These are phyloP conservation scores for Phrynosoma platyrhinos DNA, from an alignment of 2,113 vertebrate genomes.

Conservation along the genomic window DNA sequence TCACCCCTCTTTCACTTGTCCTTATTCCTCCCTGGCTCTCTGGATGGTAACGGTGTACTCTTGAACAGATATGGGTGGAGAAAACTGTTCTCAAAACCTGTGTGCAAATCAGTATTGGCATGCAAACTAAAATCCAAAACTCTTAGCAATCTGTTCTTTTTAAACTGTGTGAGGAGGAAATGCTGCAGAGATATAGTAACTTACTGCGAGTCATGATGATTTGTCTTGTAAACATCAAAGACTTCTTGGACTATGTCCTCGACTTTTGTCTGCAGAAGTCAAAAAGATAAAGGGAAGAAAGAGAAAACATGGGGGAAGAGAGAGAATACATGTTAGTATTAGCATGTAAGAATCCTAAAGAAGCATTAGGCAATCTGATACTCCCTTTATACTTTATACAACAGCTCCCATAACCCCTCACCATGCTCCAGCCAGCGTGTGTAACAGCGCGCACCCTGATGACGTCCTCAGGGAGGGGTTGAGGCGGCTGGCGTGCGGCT, in stretches of 20 bases:
- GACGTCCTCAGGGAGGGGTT: no score
- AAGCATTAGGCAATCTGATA: background rate
- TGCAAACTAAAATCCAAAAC: background rate
- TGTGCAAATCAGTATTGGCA: background rate
- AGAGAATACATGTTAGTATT: background rate
- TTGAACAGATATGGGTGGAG: background rate
- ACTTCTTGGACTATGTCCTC: constrained; percentile 89
- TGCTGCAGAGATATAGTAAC: constrained; percentile 59
- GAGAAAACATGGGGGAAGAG: background rate
- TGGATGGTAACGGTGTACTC: background rate
- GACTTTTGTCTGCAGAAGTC: constrained; percentile 83
- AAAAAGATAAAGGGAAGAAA: background rate
- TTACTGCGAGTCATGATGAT: constrained; percentile 87
- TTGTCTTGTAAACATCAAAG: constrained; percentile 84
- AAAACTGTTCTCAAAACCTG: background rate
- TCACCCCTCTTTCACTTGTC: background rate
- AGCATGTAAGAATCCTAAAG: accelerated
- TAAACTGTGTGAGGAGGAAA: background rate
- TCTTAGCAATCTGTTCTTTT: background rate
- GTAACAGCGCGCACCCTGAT: no score
- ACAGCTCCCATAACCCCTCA: background rate
- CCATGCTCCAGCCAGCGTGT: no score
- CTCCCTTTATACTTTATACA: no score
- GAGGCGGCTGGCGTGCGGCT: no score
- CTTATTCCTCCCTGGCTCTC: background rate